Base-by-base conservation (phyloP, 2,888 invertebrate genomes). In the Acanthoscelides obtectus region DNA sequence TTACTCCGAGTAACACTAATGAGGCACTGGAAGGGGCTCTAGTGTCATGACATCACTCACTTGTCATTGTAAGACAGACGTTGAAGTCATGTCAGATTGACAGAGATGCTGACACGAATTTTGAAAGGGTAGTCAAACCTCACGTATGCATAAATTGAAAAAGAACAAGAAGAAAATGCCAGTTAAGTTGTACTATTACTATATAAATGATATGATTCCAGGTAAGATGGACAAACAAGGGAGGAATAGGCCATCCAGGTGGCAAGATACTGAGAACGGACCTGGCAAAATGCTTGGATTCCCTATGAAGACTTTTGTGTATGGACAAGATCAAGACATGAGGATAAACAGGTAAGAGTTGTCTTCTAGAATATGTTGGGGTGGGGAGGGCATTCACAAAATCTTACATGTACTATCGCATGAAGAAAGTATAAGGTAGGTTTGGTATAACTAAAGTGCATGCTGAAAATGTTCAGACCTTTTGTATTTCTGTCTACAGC, bases 271-370 rank as follows among this genome's bases (percentile, higher is more conserved):
- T 17, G 81, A 83, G 21, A 79, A 83, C 12, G 69, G 76, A 25
- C 75, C 79, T 27, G 74, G 77, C 68, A 75, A 76, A 65, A 74
- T 74, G 66, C 22, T 78, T 5, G 73, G 69, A 22, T 81, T 81
- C 65, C 80, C 80, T 22, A 70, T 80, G 8, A 82, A 80, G 74
- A 79, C 80, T 5, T 84, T 83, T 75, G 79, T 77, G 72, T 82
- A 78, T 71, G 78, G 79, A 3, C 80, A 83, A 69, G 86, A 86
- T 77, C 85, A 84, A 73, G 86, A 86, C 74, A 86, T 86, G 86
- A 76, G 86, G 67, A 79, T 84, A 27, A 83, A 77, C 73, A 83
- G 82, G 83, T 83, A 66, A 66, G 5, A 66, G 12, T 45, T 4
- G 1, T 5, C 8, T 45, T 4, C 45, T 12, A 45, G n/a, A n/a